A percentile compares a stretch with the other conserved stretches of the same genome.
phyloP scores from a whole-genome alignment of 2,888 invertebrate genomes.

The Pyrrhosoma nymphula region DNA sequence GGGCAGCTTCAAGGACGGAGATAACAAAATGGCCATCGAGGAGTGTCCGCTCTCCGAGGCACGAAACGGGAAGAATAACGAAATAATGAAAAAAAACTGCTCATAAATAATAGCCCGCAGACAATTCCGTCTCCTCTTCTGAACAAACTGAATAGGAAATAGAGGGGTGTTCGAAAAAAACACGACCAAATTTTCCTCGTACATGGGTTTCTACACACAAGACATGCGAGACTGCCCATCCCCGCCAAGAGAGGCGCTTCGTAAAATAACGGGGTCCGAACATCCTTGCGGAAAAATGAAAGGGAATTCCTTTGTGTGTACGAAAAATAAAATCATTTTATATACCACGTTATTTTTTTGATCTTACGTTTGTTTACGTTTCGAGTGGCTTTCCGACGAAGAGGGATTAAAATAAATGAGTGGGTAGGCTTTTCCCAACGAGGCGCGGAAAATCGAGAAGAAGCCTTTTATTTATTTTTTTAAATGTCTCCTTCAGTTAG shows the following conservation, averaged over 20 bases:
- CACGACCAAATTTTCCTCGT: no score
- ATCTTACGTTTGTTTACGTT: background rate
- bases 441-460: background rate
- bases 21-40: slow-evolving; percentile 61
- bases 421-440: background rate
- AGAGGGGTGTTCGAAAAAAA: background rate
- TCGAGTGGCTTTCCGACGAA: background rate
- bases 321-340: no score
- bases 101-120: background rate
- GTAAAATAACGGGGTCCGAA: no score
- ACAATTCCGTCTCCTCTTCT: background rate
- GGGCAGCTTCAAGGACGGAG: background rate
- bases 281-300: no score
- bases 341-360: no score
- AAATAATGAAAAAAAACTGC: background rate
- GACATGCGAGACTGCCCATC: no score
- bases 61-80: background rate
- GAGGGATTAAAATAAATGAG: background rate
- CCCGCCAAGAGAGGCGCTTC: no score
- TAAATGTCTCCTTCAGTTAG: no score
- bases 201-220: no score
- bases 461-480: no score
- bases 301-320: no score
- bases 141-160: background rate
- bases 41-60: slow-evolving; percentile 2